Conservation (phyloP, 2,113 vertebrate species). For the Rhizomys pruinosus region DNA sequence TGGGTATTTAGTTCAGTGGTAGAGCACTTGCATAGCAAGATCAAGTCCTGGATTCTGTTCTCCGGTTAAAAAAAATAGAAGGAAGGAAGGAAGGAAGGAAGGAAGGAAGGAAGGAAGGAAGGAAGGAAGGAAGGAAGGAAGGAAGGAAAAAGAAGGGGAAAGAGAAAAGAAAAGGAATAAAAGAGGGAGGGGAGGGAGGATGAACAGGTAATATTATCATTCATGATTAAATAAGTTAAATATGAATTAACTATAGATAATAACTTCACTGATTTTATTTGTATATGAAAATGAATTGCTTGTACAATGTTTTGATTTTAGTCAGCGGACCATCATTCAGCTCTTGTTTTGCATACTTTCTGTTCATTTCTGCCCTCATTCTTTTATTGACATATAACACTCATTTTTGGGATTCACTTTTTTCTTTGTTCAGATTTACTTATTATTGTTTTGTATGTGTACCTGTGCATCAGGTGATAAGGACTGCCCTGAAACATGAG, state of each 20-base stretch:
- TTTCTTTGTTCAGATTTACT: no score
- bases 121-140: neutral
- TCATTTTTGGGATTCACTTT: no score
- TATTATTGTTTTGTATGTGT: neutral
- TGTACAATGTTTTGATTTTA: neutral
- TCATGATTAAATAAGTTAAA: neutral
- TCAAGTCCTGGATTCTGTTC: no score
- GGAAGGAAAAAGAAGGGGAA: neutral
- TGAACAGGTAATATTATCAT: neutral
- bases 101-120: neutral
- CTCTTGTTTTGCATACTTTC: neutral
- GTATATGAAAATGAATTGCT: neutral
- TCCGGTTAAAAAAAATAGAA: no score
- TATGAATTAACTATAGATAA: no score
- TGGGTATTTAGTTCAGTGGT: no score
- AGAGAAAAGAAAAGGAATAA: neutral
- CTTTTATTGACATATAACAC: neutral
- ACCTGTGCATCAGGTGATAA: neutral
- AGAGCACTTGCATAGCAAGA: no score
- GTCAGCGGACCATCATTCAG: neutral
- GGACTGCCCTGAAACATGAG: neutral
- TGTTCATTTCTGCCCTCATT: neutral
- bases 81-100: neutral
- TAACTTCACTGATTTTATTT: neutral
- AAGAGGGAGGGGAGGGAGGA: neutral